Conservation (phyloP, 2,888 invertebrate species). For the Argyra leucocephala region DNA sequence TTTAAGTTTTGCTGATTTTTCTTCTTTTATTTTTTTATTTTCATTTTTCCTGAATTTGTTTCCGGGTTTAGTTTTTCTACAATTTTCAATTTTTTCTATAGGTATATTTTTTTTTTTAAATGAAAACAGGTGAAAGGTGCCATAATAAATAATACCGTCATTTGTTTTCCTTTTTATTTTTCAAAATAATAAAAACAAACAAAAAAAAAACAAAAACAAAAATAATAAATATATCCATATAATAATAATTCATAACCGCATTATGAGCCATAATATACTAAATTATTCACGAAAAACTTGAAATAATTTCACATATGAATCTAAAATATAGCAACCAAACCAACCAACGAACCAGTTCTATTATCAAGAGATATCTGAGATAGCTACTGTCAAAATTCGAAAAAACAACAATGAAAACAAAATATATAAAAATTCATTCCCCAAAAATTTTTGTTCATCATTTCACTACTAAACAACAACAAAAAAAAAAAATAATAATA, state of each 20-base stretch:
- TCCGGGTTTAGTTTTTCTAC: too few species aligned
- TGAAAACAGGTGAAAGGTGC: conserved; percentile 24
- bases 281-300: not conserved
- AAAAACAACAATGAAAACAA: too few species aligned
- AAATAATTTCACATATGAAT: not conserved
- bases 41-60: not conserved
- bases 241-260: conserved; percentile 6
- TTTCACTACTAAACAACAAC: too few species aligned
- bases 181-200: not conserved
- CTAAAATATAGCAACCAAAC: too few species aligned
- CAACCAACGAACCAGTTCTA: too few species aligned
- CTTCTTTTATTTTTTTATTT: not conserved
- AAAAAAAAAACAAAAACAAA: not conserved
- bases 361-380: too few species aligned
- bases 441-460: too few species aligned
- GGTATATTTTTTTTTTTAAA: not conserved
- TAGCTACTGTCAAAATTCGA: too few species aligned
- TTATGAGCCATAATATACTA: not conserved
- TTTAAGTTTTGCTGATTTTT: not conserved
- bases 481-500: too few species aligned
- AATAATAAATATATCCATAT: not conserved
- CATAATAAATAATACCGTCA: conserved; percentile 27
- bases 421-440: too few species aligned
- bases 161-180: not conserved
- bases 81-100: too few species aligned